A percentile compares a stretch with the other conserved stretches of the same genome.
Evolutionary conservation across 2,797 vertebrate genomes (phyloP).

Genomic region (Brotula barbata): DNA sequence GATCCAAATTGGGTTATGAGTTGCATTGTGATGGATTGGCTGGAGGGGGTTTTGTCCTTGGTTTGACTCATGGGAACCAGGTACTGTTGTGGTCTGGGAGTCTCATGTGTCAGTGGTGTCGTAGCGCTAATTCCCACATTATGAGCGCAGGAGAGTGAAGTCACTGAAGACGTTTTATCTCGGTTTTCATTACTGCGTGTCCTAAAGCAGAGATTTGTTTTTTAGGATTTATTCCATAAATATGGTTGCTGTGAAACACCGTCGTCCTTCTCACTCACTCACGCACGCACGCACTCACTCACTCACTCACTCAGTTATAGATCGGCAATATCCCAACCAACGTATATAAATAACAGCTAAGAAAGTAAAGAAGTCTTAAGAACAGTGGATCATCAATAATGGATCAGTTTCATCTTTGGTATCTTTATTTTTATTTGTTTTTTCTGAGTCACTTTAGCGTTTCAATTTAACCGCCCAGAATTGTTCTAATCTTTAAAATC

Average conservation of each 20-base stretch:
- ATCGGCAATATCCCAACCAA: too few relatives aligned
- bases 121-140: conserved; percentile 40
- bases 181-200: conserved; percentile 17
- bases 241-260: conserved; percentile 17
- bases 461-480: too few relatives aligned
- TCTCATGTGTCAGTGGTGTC: conserved; percentile 55
- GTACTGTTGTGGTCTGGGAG: conserved; percentile 41
- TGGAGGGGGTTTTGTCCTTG: conserved; percentile 62
- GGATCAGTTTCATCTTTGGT: too few relatives aligned
- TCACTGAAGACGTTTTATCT: conserved; percentile 23
- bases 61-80: conserved; percentile 72
- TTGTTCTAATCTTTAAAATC: too few relatives aligned
- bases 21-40: conserved; percentile 50
- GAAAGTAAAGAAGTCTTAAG: too few relatives aligned
- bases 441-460: too few relatives aligned
- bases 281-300: too few relatives aligned
- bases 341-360: too few relatives aligned
- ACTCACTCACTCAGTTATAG: too few relatives aligned
- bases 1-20: conserved; percentile 65
- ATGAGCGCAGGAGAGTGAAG: conserved; percentile 38
- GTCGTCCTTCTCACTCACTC: neutral
- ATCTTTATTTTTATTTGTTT: too few relatives aligned
- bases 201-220: conserved; percentile 32
- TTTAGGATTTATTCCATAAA: neutral
- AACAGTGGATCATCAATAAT: too few relatives aligned